Percentiles rank a stretch among this genome's conserved stretches.
Evolutionary conservation across 2,888 invertebrate genomes (phyloP).

Genomic region (Arge pagana): DNA sequence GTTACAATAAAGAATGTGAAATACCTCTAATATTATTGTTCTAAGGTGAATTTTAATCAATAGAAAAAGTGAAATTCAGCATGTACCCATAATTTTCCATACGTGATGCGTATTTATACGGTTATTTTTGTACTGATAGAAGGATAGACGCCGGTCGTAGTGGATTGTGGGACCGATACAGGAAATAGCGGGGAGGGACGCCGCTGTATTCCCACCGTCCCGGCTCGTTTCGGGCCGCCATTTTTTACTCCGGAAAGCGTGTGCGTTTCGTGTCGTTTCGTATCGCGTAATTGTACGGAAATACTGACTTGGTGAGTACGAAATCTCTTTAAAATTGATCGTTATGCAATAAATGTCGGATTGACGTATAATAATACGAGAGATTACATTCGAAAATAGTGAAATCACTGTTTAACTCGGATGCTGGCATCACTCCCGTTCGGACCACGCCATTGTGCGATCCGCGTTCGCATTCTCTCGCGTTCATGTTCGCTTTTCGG

Average conservation of each 20-base stretch:
- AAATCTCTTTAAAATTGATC: background rate
- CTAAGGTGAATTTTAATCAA: background rate
- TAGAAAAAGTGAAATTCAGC: slow-evolving; percentile 1
- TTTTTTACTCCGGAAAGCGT: slow-evolving; percentile 46
- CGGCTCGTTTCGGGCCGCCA: slow-evolving; percentile 46
- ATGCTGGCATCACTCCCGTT: slow-evolving; percentile 5
- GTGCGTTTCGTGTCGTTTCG: slow-evolving; percentile 41
- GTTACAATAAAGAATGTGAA: background rate
- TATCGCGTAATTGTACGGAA: slow-evolving; percentile 43
- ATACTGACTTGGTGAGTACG: slow-evolving; percentile 48
- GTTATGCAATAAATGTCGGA: background rate
- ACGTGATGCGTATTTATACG: slow-evolving; percentile 7
- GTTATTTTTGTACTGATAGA: background rate
- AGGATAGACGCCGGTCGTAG: slow-evolving; percentile 11
- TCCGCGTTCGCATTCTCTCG: slow-evolving; percentile 2
- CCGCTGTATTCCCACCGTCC: slow-evolving; percentile 35
- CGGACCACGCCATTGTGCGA: slow-evolving; percentile 17
- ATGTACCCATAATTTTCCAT: background rate
- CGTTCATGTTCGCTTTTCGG: slow-evolving; percentile 11
- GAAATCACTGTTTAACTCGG: background rate
- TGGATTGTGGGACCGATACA: slow-evolving; percentile 15
- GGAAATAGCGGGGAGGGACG: slow-evolving; percentile 34
- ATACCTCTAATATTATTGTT: background rate
- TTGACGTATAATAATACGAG: background rate
- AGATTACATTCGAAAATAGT: background rate